Base-by-base conservation (phyloP, 1,140 invertebrate genomes). In the Apis laboriosa region DNA sequence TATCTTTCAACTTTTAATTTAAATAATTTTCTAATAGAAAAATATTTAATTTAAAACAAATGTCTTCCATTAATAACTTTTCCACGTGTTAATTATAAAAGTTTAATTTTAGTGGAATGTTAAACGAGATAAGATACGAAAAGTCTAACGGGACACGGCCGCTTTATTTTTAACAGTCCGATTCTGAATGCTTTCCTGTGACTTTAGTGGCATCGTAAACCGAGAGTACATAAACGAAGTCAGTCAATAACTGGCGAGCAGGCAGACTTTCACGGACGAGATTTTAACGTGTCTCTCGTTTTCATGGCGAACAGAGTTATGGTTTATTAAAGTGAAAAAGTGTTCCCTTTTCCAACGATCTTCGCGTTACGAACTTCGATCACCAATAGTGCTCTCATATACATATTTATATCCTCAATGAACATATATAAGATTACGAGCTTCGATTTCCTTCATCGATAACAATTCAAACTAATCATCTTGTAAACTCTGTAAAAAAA, bases 191-290 rank as follows among this genome's bases (percentile, higher is more conserved):
- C 84, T 85, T 88, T 90, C 80, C 83, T 34, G 81, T 51, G 86
- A 91, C 81, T 93, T 94, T 93, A 93, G 87, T 93, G 67, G 86
- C 86, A 80, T 91, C 93, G 83, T 94, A 94, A 94, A 94, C 88
- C 60, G 86, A 83, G 88, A 93, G 91, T 93, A 92, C 87, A 92
- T 94, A 94, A 94, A 93, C 89, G 90, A 93, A 90, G 89, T 90
- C 84, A 93, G 92, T 93, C 92, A 93, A 94, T 94, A 93, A 93
- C 86, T 64, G 66, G 77, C 81, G 19, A 75, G 82, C 83, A 80
- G 68, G 84, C 86, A 82, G 74, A 83, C 82, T 84, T 79, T 71
- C 80, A 68, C 67, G 63, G 83, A 84, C 67, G 85, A 87, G 85
- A 89, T 77, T 91, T 90, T 89, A 90, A 84, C 85, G 72, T 77